Conservation (phyloP, 2,113 vertebrate species). For the Hippocampus zosterae region DNA sequence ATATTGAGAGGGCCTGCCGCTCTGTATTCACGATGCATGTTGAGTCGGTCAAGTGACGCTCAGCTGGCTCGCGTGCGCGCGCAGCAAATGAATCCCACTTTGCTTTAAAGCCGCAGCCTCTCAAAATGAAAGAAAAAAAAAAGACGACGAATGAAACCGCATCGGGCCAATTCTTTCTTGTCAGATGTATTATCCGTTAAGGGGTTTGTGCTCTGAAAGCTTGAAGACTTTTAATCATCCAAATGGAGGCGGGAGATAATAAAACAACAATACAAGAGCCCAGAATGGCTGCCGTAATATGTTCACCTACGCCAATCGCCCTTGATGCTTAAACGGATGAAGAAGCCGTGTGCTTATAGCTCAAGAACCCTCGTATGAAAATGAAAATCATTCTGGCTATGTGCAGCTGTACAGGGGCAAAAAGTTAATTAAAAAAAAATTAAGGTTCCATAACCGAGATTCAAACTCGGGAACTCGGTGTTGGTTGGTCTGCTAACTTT, state of each 20-base stretch:
- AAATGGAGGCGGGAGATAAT: slow-evolving; percentile 25
- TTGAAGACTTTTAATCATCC: slow-evolving; percentile 18
- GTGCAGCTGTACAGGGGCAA: background rate
- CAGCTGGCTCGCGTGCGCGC: slow-evolving; percentile 17
- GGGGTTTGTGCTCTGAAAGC: slow-evolving; percentile 35
- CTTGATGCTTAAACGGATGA: slow-evolving; percentile 31
- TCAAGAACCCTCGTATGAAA: slow-evolving; percentile 7
- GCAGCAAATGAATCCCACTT: slow-evolving; percentile 7
- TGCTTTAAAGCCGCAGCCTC: background rate
- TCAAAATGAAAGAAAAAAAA: background rate
- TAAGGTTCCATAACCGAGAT: background rate
- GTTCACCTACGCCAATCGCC: slow-evolving; percentile 22
- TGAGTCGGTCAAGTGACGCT: slow-evolving; percentile 27
- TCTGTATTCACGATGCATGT: slow-evolving; percentile 42
- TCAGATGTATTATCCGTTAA: slow-evolving; percentile 27
- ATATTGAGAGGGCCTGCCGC: slow-evolving; percentile 37
- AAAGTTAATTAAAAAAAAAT: background rate
- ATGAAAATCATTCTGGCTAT: background rate
- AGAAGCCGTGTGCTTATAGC: slow-evolving; percentile 12
- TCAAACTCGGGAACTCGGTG: background rate
- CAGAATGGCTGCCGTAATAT: slow-evolving; percentile 10
- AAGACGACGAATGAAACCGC: slow-evolving; percentile 7
- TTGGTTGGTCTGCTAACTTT: background rate
- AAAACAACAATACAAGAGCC: slow-evolving; percentile 21
- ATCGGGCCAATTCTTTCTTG: slow-evolving; percentile 13